Base-by-base conservation (phyloP, 64 coral and sea anemone genomes). In the Pocillopora damicornis region DNA sequence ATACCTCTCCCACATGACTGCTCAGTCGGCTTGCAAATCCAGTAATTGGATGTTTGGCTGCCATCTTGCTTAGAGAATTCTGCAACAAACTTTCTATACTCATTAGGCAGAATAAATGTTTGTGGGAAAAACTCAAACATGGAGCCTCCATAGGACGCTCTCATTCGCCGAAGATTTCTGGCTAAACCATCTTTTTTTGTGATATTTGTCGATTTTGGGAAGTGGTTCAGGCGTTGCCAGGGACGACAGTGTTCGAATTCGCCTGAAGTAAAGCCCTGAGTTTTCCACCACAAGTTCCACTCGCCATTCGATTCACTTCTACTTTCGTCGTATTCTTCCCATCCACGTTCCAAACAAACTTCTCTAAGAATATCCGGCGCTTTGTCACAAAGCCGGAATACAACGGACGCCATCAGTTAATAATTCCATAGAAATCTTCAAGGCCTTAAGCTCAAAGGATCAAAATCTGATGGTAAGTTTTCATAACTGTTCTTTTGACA, bases 211-310 rank as follows among this genome's bases (percentile, higher is more conserved):
- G 94, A 93, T 88, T 96, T 96, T 5, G 94, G 91, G 59, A 96
- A 96, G 82, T 96, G 94, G 61, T 96, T 96, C 15, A 96, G 63
- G 12, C 94, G 94, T 87, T 96, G 94, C 94, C 94, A 96, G 36
- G 94, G 94, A 77, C 86, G 76, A 74, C 91, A 96, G 1, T 74
- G 62, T 89, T 96, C 91, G 66, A 87, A 96, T 86, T 96, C 94
- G 65, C 91, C 76, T 15, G 82, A 86, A 22, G 91, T 88, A 73
- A 96, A 96, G 20, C 94, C 94, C 15, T 78, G 92, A 59, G 74
- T 90, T 78, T 93, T 96, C 94, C 94, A 96, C 94, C 94, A 96
- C 5, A 96, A 60, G 69, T 93, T 96, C 94, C 94, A 96, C 7
- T 79, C 84, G 42, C 66, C 91, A 45, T 93, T 88, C 35, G 57